Conservation (phyloP, 2,797 vertebrate genomes). For the Hippocampus kuda region DNA sequence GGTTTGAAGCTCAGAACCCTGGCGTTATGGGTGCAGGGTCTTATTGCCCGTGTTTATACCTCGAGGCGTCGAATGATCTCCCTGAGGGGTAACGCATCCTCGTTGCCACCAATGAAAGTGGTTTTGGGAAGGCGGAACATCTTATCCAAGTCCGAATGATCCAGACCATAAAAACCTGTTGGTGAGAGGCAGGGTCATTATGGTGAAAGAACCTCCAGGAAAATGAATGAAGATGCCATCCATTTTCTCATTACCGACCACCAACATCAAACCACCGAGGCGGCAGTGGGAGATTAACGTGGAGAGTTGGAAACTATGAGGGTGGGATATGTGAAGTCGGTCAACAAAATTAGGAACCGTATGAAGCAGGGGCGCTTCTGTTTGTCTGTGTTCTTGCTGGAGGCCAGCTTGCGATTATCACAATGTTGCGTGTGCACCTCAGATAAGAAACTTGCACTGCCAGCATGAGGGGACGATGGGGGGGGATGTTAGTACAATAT, state of each 20-base stretch:
- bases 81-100: conserved; percentile 75
- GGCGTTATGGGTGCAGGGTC: not conserved
- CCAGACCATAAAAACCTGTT: conserved; percentile 81
- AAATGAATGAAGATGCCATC: not conserved
- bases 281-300: too few relatives aligned
- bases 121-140: conserved; percentile 87
- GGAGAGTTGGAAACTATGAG: too few relatives aligned
- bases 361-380: not conserved
- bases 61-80: conserved; percentile 89
- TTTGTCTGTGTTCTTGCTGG: not conserved
- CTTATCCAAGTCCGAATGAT: conserved; percentile 82
- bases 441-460: not conserved
- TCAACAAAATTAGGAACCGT: not conserved
- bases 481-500: not conserved
- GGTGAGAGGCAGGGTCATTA: not conserved
- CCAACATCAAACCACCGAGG: too few relatives aligned
- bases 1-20: too few relatives aligned
- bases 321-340: too few relatives aligned
- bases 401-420: not conserved
- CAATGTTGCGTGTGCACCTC: not conserved
- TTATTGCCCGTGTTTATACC: conserved; percentile 56
- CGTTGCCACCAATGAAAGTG: conserved; percentile 86
- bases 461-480: not conserved
- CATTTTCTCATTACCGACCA: not conserved
- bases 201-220: not conserved